Base-by-base conservation (phyloP, 53 echinoderm and acorn worm species). In the Patiria pectinifera region DNA sequence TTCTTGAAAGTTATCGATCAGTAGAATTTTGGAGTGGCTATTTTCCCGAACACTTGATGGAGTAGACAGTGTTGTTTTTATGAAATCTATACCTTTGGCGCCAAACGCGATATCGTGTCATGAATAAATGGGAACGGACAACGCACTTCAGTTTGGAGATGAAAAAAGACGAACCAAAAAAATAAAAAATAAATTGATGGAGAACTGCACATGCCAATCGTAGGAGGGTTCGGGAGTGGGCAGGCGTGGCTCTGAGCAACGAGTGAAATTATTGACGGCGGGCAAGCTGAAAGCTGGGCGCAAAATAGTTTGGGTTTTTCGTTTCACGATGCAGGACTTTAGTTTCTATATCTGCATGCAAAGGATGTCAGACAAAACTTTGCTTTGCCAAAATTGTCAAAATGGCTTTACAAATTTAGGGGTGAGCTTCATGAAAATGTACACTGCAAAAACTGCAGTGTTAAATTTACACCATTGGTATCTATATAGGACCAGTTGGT, bases 61-160 rank as follows among this genome's bases (percentile, higher is more conserved):
- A 45, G 81, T 12, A 90, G 81, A 90, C 90, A 23, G 49, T 90
- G 90, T 90, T 90, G 45, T 90, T 90, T 80, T 90, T 90, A 81
- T 90, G 90, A 90, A 90, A 90, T 90, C 90, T 45, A 90, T 90
- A 90, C 90, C 24, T 9, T 1, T 81, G 90, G 90, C 90, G 90
- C 90, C 90, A 69, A 66, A 78, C 78, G 35, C 44, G 78, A 88
- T 88, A 88, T 59, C 78, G 48, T 25, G 62, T 45, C 88, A 88
- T 90, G 90, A 77, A 90, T 90, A 80, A 80, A 81, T 90, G 80
- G 23, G 80, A 86, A 58, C 72, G 48, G 85, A 63, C 85, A 61
- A 69, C 43, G 85, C 45, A 62, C 66, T 85, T 62, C 70, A 85
- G 63, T 76, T 53, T 76, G 60, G 71, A 86, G 71, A 71, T 86